These are phyloP conservation scores for Clarias magur DNA, from an alignment of 2,113 vertebrate species.

Conservation along the genomic window DNA sequence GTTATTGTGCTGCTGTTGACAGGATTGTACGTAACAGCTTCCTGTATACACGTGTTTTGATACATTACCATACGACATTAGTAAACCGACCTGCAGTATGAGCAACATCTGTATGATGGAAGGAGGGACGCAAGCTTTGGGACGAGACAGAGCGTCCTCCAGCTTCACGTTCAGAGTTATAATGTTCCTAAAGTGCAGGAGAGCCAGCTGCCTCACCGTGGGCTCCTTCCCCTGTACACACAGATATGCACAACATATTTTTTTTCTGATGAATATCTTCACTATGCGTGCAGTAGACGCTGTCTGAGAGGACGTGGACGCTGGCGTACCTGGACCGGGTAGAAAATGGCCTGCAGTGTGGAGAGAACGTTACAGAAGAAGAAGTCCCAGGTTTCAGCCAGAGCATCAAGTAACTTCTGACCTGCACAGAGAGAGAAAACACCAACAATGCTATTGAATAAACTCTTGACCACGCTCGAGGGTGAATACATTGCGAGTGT, in stretches of 20 bases:
- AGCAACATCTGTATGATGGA: conserved; percentile 96
- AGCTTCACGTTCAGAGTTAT: conserved; percentile 93
- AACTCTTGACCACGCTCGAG: not conserved
- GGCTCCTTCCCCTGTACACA: conserved; percentile 73
- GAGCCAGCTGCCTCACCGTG: conserved; percentile 87
- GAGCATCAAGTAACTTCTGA: conserved; percentile 93
- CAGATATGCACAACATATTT: not conserved
- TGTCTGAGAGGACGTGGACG: not conserved
- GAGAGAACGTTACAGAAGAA: conserved; percentile 96
- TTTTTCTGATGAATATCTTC: not conserved
- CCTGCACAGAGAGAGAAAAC: conserved; percentile 69
- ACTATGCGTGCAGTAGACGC: not conserved
- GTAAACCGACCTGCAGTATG: conserved; percentile 84
- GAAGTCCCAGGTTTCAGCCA: conserved; percentile 97
- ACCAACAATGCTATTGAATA: not conserved
- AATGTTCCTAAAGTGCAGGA: conserved; percentile 93
- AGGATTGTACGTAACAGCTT: not conserved
- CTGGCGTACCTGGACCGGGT: conserved; percentile 87
- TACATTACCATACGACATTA: not conserved
- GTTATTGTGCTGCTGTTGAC: not conserved
- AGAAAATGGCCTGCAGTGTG: conserved; percentile 95
- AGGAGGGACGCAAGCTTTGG: conserved; percentile 86
- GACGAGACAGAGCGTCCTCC: conserved; percentile 88
- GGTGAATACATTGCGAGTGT: not conserved
- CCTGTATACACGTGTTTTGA: not conserved